These are phyloP conservation scores for Drosophila mettleri DNA, from an alignment of 2,888 invertebrate genomes.

Conservation along the genomic window DNA sequence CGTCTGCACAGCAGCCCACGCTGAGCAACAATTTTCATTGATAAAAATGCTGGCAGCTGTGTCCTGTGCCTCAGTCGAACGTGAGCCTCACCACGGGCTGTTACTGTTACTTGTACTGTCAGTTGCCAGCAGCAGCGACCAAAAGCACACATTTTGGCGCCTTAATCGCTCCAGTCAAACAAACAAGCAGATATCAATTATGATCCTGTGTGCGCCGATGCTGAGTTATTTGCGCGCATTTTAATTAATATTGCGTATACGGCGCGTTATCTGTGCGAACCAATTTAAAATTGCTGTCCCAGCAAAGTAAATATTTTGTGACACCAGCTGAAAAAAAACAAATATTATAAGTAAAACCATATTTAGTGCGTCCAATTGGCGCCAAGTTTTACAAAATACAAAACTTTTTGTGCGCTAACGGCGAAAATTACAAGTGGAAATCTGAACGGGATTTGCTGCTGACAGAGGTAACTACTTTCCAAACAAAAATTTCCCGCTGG, in stretches of 20 bases:
- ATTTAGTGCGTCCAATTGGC: conserved; percentile 51
- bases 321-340: not conserved
- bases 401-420: conserved; percentile 45
- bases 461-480: conserved; percentile 43
- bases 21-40: conserved; percentile 74
- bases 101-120: conserved; percentile 1
- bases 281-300: not conserved
- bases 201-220: not conserved
- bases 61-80: conserved; percentile 70
- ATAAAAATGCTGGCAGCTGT: conserved; percentile 70
- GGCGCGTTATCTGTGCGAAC: conserved; percentile 11
- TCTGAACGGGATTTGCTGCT: conserved; percentile 17
- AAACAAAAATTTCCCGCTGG: conserved; percentile 5
- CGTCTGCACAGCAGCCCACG: conserved; percentile 20
- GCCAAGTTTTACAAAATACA: conserved; percentile 29
- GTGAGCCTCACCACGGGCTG: conserved; percentile 63
- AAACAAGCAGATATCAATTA: not conserved
- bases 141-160: conserved; percentile 21
- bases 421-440: conserved; percentile 22
- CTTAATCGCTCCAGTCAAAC: conserved; percentile 5
- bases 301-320: not conserved
- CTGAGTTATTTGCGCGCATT: conserved; percentile 12
- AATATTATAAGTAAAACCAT: not conserved
- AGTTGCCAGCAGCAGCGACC: conserved; percentile 2
- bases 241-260: conserved; percentile 44